Evolutionary conservation across 2,797 vertebrate species (phyloP), one percentile per base, ranked within the genome.

Genomic region (Microctenopoma lineatum): DNA sequence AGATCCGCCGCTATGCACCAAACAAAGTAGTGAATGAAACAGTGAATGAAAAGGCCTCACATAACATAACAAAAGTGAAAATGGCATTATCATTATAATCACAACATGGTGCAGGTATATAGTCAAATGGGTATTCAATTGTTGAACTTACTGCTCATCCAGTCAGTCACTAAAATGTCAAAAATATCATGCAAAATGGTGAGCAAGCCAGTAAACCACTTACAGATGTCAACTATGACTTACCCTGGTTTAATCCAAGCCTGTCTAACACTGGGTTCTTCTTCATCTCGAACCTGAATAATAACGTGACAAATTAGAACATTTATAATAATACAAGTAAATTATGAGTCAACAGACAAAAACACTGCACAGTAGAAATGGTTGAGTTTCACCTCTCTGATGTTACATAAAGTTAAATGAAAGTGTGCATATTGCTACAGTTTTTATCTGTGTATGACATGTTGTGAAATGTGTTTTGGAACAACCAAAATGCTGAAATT

Each of bases 181-280:
- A 55, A 41, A 27, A 44, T 9, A 7, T 32, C 10, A 42, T 18
- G 11, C 3, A 41, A 11, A 36, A 51, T 41, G 25, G 13, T 21
- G 7, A 18, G 21, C 21, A 21, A 21, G 21, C 38, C 1, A 27
- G 10, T 10, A 34, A 59, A 15, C 7, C 7, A 52, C 41, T 65
- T 13, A 7, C 44, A 13, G 6, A 9, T 5, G 5, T 38, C 13
- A 63, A 63, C 1, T 15, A 16, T n/a, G 13, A 93, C 96, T 95
- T 92, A 99, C 98, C 96, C 95, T 82, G 95, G 93, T 89, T 96
- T 97, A 80, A 95, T 89, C 96, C 96, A 98, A 42, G 95, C 96
- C 66, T 96, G 94, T 84, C 94, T 93, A 2, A 90, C 89, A 6
- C 87, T 90, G 75, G 95, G 94, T 47, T 94, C 93, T 47, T 94